Percentiles rank a stretch among this genome's conserved stretches.
Conservation (phyloP, 2,797 vertebrate species). For the Leucoraja ocellata region DNA sequence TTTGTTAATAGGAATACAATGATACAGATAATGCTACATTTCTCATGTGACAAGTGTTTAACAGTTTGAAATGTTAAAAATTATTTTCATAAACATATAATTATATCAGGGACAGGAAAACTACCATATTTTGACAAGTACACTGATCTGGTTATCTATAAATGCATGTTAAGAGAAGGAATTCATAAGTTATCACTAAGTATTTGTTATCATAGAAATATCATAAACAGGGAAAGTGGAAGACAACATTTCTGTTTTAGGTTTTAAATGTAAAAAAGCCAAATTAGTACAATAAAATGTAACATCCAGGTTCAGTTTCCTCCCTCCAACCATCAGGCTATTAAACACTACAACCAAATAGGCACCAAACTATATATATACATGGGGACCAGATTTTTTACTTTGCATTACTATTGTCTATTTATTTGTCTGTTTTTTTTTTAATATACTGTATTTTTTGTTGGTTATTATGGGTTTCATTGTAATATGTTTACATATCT, state of each 20-base stretch:
- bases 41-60: neutral
- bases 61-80: neutral
- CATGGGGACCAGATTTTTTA: no score
- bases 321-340: no score
- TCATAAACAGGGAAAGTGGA: neutral
- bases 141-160: neutral
- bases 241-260: neutral
- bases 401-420: no score
- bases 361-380: no score
- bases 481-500: no score
- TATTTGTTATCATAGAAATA: neutral
- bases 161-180: neutral
- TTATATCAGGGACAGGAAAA: neutral
- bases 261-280: neutral
- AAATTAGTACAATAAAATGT: neutral
- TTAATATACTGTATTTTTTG: no score
- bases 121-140: neutral
- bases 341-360: no score
- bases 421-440: no score
- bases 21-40: neutral
- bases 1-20: neutral
- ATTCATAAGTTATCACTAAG: no score
- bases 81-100: neutral
- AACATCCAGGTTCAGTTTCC: no score
- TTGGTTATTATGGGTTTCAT: no score